These are phyloP conservation scores for Stomatorhinus ivindoensis DNA, from an alignment of 2,113 vertebrate species.

Conservation along the genomic window DNA sequence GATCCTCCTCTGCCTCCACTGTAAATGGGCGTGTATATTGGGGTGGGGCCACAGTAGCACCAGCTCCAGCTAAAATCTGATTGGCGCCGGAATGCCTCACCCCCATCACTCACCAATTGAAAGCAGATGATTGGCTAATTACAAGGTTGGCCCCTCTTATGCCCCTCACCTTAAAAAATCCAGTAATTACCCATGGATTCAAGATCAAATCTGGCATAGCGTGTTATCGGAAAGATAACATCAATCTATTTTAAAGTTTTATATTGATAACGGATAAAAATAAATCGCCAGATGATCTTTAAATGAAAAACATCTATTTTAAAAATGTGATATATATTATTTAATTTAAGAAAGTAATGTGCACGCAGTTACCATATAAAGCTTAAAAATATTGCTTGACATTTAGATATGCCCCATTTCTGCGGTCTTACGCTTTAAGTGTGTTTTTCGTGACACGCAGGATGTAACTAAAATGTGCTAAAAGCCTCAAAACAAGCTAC, in stretches of 20 bases:
- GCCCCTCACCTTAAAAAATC: not conserved
- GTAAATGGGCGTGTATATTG: not conserved
- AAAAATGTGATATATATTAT: not conserved
- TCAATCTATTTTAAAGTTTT: not conserved
- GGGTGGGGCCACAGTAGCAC: not conserved
- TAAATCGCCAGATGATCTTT: not conserved
- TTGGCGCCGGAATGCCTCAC: not conserved
- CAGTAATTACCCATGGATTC: not conserved
- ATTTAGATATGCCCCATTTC: not conserved
- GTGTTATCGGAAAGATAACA: not conserved
- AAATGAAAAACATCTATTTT: not conserved
- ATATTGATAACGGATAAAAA: not conserved
- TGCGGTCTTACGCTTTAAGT: not conserved
- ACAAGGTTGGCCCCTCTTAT: not conserved
- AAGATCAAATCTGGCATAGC: not conserved
- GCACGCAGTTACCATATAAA: not conserved
- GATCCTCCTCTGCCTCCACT: not conserved
- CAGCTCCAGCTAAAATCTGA: not conserved
- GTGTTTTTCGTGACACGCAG: not conserved
- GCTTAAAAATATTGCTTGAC: not conserved
- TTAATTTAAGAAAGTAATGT: not conserved
- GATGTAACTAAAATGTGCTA: not conserved
- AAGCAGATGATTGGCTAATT: not conserved
- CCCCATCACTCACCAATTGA: not conserved
- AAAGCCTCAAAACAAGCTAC: not conserved